Base-by-base conservation (phyloP, 2,113 vertebrate species). In the Numenius arquata region DNA sequence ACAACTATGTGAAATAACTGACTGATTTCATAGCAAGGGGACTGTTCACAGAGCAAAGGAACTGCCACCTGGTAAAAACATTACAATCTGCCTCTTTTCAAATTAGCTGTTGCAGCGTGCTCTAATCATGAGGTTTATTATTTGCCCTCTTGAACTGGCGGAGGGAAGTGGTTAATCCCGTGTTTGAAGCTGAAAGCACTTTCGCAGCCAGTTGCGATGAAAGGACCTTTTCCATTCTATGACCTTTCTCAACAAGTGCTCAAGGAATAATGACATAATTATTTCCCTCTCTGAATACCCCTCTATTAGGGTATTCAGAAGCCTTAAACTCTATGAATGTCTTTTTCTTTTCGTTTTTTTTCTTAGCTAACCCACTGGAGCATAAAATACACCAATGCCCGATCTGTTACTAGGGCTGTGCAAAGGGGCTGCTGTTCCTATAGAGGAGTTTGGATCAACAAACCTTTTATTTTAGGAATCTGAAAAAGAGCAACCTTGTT, bases 171-270 rank as follows among this genome's bases (percentile, higher is more conserved):
- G 63, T 95, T 90, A 92, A 90, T 93, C 30, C 25, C 41, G 56
- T 95, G 34, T 89, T 90, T 84, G 85, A 90, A 81, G 80, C 65
- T 41, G 65, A 78, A 74, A 93, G 86, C 36, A 81, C 56, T 89
- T 85, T 79, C 75, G 41, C 59, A 93, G 36, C 15, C 73, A 58
- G 26, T 86, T 79, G 41, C 27, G 58, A 66, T 18, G 20, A 82
- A 84, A 78, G 13, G 3, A 78, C 38, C 74, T 94, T 85, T 92
- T 72, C 58, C 47, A 7, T 89, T 70, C 70, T 53, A 8, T 87
- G 80, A 87, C 58, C 56, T 92, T 90, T 78, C 76, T 81, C 56
- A 87, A 61, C 34, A 65, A 92, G 29, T 76, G 56, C 25, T 70
- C 45, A 78, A 89, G 70, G 25, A 93, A 84, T 84, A 94, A 76